Conservation (phyloP, 2,113 vertebrate genomes). For the Otocyon megalotis region DNA sequence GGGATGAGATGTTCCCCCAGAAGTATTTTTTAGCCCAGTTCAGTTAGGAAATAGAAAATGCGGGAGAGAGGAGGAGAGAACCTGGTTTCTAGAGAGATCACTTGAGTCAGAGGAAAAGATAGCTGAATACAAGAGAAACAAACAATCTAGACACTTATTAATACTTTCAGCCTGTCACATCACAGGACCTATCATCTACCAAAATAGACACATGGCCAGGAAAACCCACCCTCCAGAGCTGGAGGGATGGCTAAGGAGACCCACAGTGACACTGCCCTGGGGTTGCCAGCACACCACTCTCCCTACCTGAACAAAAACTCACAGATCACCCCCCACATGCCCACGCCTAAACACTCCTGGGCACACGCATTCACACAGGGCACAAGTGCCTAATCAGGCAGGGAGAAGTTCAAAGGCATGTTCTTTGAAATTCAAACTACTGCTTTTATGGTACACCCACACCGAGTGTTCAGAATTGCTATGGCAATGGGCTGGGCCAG, state of each 20-base stretch:
- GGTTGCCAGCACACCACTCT: background rate
- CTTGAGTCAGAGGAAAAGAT: conserved; percentile 25
- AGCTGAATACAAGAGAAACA: background rate
- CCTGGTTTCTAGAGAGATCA: conserved; percentile 4
- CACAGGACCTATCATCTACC: background rate
- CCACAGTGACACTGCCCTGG: background rate
- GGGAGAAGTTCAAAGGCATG: conserved; percentile 88
- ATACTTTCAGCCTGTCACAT: background rate
- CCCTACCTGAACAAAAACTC: background rate
- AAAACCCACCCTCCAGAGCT: background rate
- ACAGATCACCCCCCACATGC: background rate
- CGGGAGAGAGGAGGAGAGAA: background rate
- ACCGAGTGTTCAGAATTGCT: conserved; percentile 84
- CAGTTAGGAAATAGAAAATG: background rate
- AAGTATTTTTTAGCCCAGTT: background rate
- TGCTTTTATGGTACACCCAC: conserved; percentile 87
- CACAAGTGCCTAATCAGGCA: conserved; percentile 84
- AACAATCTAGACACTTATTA: background rate
- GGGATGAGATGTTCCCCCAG: background rate
- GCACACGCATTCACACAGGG: conserved; percentile 74
- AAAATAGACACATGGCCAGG: background rate
- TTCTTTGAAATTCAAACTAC: conserved; percentile 89
- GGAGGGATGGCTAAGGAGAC: background rate
- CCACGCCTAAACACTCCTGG: conserved; percentile 41
- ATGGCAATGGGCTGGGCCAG: conserved; percentile 86